These are phyloP conservation scores for Hipparchia semele DNA, from an alignment of 2,888 invertebrate genomes.

Conservation along the genomic window DNA sequence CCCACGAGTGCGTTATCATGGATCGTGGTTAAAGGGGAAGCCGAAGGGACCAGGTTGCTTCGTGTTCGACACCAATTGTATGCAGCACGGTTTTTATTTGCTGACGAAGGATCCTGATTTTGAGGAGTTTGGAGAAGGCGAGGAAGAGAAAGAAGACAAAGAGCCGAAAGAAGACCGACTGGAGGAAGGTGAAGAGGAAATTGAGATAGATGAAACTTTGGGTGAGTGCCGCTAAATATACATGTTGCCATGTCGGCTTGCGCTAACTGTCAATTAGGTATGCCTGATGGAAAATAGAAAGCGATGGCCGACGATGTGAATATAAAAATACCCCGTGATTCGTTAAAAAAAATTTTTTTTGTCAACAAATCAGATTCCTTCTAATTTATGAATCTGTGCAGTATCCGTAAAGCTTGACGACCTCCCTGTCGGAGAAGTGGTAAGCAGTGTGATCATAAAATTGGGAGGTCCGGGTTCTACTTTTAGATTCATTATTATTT, in stretches of 20 bases:
- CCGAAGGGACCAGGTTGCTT: constrained; percentile 90
- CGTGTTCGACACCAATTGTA: constrained; percentile 88
- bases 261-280: too few species aligned
- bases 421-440: too few species aligned
- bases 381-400: neutral
- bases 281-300: too few species aligned
- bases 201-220: constrained; percentile 65
- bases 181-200: constrained; percentile 68
- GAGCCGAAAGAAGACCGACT: constrained; percentile 65
- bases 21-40: constrained; percentile 86
- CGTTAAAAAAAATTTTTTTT: too few species aligned
- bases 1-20: constrained; percentile 86
- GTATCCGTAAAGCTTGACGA: neutral
- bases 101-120: constrained; percentile 77
- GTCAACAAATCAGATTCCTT: too few species aligned
- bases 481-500: too few species aligned
- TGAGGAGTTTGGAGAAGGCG: constrained; percentile 68
- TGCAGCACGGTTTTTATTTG: constrained; percentile 89
- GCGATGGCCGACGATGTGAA: too few species aligned
- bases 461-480: neutral
- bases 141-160: constrained; percentile 72
- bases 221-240: constrained; percentile 44
- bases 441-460: too few species aligned
- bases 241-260: too few species aligned
- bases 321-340: too few species aligned